Evolutionary conservation across 2,888 invertebrate species (phyloP).

Genomic region (Lordiphosa andalusiaca): DNA sequence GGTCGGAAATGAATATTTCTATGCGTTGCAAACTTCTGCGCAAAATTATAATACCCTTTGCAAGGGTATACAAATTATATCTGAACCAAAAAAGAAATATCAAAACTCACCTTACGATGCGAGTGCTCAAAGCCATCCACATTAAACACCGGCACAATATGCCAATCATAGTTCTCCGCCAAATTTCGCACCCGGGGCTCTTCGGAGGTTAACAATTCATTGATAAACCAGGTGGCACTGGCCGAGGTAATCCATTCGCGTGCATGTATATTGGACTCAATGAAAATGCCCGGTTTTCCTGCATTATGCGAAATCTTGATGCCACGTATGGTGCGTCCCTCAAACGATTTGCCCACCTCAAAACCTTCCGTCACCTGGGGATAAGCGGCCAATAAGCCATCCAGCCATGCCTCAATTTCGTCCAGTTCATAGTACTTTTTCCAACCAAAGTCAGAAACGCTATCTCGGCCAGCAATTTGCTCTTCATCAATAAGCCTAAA

Average conservation of each 20-base stretch:
- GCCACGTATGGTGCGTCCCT: conserved; percentile 84
- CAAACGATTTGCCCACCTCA: conserved; percentile 82
- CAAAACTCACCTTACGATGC: conserved; percentile 82
- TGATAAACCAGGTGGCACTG: conserved; percentile 85
- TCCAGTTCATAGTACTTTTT: conserved; percentile 83
- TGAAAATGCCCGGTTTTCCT: conserved; percentile 83
- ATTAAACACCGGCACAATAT: conserved; percentile 87
- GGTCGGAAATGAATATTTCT: too few species aligned
- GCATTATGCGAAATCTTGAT: conserved; percentile 80
- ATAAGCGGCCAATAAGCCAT: conserved; percentile 80
- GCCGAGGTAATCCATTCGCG: conserved; percentile 89
- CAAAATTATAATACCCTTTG: too few species aligned
- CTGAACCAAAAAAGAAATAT: background rate
- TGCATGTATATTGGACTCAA: conserved; percentile 85
- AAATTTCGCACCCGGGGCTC: conserved; percentile 82
- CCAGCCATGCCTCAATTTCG: conserved; percentile 84
- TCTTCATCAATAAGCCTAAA: conserved; percentile 82
- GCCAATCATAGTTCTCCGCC: conserved; percentile 87
- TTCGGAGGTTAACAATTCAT: conserved; percentile 85
- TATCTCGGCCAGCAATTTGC: conserved; percentile 52
- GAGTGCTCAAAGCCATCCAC: conserved; percentile 88
- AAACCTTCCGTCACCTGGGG: conserved; percentile 76
- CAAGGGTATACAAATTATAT: background rate
- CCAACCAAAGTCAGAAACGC: conserved; percentile 81
- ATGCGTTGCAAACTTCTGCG: too few species aligned